Base-by-base conservation (phyloP, 2,113 vertebrate species). In the Otolemur garnettii region DNA sequence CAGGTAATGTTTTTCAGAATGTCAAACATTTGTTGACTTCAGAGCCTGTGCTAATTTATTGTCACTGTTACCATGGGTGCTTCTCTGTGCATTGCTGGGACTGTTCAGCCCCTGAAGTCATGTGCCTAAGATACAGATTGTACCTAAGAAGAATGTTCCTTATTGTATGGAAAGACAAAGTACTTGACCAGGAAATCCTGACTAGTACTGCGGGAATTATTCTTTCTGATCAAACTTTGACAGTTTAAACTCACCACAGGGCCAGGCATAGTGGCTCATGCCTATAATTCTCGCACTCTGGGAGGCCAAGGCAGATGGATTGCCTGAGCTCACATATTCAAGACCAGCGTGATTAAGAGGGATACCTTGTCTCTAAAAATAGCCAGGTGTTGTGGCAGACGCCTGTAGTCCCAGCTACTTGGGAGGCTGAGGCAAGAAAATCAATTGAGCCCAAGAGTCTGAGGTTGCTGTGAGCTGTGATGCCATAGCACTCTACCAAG, bases 111-210 rank as follows among this genome's bases (percentile, higher is more conserved):
- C 72, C 18, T 5, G 64, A 57, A 42, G 42, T 26, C 42, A 45
- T 0, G 4, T 75, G 72, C 19, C 19, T 28, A 57, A 91, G 15
- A 66, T 50, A 19, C 42, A 91, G 68, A 68, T 24, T 77, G 26
- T 72, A 53, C 38, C 53, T 75, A 57, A 62, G 24, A 62, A 60
- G 72, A 92, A 81, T 45, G 21, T 87, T 92, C 42, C 77, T 87
- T 74, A 38, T 66, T 57, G 62, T 84, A n/a, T 42, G 30, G 53
- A 84, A 42, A 28, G 4, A 53, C n/a, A 79, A 22, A 66, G 28
- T 30, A 71, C 30, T n/a, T 64, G 30, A 84, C 59, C 57, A 59
- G n/a, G 69, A 95, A 84, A 96, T 90, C 50, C 59, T 93, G 75
- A 57, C 50, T 93, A 35, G 10, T 80, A 30, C 45, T 35, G 42